Evolutionary conservation across 2,113 vertebrate species (phyloP).

Genomic region (Muntiacus reevesi): DNA sequence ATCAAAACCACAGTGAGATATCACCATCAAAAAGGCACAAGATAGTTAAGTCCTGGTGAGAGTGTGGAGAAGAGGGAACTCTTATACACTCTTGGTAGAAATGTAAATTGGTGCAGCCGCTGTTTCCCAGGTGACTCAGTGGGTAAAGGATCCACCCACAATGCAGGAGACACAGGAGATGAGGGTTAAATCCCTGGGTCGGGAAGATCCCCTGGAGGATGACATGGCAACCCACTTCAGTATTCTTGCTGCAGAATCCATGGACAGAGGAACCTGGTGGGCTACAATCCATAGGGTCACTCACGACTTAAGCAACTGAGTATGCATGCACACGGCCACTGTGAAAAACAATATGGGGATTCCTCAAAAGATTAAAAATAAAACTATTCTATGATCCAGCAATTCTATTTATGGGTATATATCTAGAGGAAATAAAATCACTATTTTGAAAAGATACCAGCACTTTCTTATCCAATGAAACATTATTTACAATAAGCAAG

Average conservation of each 20-base stretch:
- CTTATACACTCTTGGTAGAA: background rate
- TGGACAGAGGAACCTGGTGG: background rate
- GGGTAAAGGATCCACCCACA: background rate
- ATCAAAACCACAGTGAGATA: background rate
- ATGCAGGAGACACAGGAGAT: background rate
- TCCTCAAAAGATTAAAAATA: background rate
- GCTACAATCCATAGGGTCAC: background rate
- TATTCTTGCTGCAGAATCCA: background rate
- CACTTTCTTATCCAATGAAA: background rate
- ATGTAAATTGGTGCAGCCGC: background rate
- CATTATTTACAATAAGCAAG: background rate
- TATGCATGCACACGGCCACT: rapidly evolving
- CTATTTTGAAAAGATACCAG: background rate
- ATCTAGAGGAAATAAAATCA: background rate
- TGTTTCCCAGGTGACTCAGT: background rate
- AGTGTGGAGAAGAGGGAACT: background rate
- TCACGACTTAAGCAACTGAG: background rate
- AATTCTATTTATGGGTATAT: background rate
- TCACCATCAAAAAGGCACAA: background rate
- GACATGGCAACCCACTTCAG: background rate
- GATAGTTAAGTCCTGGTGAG: background rate
- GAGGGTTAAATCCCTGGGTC: background rate
- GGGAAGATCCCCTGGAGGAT: background rate
- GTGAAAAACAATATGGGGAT: background rate
- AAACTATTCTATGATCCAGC: background rate